Conservation (phyloP, 1,140 invertebrate species). For the Ganaspis sp. region DNA sequence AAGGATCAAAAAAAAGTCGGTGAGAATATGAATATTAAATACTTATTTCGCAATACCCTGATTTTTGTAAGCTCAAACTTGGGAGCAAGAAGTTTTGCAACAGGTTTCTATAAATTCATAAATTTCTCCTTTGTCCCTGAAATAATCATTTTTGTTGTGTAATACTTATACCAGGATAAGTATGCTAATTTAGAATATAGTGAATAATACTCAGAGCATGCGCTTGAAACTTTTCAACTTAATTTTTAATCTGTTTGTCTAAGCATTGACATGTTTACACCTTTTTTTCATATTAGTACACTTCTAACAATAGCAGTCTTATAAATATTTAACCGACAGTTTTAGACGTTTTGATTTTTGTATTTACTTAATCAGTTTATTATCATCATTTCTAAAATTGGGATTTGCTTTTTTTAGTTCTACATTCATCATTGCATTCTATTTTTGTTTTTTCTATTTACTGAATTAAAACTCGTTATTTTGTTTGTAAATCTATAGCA, state of each 20-base stretch:
- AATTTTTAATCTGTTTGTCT: background rate
- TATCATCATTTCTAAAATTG: too few species aligned
- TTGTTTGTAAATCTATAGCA: too few species aligned
- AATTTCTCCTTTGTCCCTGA: background rate
- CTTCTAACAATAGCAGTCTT: too few species aligned
- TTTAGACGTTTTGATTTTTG: too few species aligned
- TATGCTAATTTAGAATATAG: background rate
- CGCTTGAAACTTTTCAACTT: background rate
- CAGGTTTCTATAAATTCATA: background rate
- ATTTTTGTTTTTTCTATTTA: too few species aligned
- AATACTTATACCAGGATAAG: background rate
- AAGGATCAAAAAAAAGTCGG: slow-evolving; percentile 4
- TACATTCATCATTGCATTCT: too few species aligned
- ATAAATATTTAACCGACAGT: too few species aligned
- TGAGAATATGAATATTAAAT: slow-evolving; percentile 1
- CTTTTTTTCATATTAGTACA: too few species aligned
- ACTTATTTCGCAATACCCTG: background rate
- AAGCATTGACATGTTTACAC: background rate
- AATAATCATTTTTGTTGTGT: background rate
- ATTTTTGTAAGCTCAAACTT: background rate
- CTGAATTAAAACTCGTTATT: too few species aligned
- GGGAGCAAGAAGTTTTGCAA: slow-evolving; percentile 1
- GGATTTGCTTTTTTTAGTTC: too few species aligned
- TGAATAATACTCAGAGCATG: background rate
- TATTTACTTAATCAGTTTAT: too few species aligned